A percentile compares a stretch with the other conserved stretches of the same genome.
Conservation (phyloP, 2,797 vertebrate genomes). For the Takifugu rubripes region DNA sequence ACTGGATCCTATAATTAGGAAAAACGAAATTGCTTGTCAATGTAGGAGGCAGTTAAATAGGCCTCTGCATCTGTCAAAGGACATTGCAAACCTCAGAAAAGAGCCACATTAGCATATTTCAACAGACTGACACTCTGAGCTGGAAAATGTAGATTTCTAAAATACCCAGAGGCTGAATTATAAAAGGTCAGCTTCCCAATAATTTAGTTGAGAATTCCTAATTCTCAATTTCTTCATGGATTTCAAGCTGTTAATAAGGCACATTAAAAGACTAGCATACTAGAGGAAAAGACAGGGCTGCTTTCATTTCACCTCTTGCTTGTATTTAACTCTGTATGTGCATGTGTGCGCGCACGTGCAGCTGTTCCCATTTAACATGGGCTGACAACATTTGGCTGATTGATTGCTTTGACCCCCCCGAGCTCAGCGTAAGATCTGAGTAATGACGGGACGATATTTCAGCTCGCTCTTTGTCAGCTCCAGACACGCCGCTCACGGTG, state of each 20-base stretch:
- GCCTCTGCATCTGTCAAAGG: slow-evolving; percentile 56
- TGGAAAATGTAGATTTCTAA: slow-evolving; percentile 27
- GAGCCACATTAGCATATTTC: slow-evolving; percentile 28
- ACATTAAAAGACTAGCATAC: slow-evolving; percentile 29
- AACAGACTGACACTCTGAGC: slow-evolving; percentile 18
- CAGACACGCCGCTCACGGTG: neutral
- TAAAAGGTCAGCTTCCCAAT: slow-evolving; percentile 43
- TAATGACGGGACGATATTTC: slow-evolving; percentile 14
- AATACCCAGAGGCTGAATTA: slow-evolving; percentile 42
- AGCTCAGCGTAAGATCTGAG: slow-evolving; percentile 33
- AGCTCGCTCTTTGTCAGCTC: neutral
- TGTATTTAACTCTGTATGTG: slow-evolving; percentile 17
- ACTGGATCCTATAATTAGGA: slow-evolving; percentile 72
- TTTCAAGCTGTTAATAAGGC: slow-evolving; percentile 55
- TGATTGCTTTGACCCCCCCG: slow-evolving; percentile 54
- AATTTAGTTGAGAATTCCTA: slow-evolving; percentile 58
- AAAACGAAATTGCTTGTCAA: slow-evolving; percentile 71
- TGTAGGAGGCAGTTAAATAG: slow-evolving; percentile 62
- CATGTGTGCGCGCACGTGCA: slow-evolving; percentile 10
- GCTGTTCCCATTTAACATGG: slow-evolving; percentile 39
- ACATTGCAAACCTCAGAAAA: slow-evolving; percentile 49
- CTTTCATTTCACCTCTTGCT: slow-evolving; percentile 30
- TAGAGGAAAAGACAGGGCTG: slow-evolving; percentile 18
- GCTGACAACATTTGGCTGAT: slow-evolving; percentile 51
- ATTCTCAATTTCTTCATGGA: slow-evolving; percentile 55